Evolutionary conservation across 1,140 invertebrate genomes (phyloP).

Genomic region (Leptinotarsa lineolata): DNA sequence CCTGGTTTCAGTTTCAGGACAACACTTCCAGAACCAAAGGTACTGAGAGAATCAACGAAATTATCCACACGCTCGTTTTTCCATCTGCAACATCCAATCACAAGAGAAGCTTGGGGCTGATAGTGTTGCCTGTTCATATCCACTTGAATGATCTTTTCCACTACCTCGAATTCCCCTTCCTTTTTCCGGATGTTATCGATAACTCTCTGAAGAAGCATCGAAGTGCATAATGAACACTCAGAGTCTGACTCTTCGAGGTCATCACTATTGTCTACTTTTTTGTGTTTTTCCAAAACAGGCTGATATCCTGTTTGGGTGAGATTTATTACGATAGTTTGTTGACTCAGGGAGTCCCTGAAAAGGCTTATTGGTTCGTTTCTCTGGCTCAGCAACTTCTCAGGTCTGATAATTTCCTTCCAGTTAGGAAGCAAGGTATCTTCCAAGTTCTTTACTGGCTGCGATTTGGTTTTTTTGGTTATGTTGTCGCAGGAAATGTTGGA

Average conservation of each 20-base stretch:
- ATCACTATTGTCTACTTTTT: neutral
- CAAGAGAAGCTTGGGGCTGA: slow-evolving; percentile 29
- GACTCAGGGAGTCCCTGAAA: slow-evolving; percentile 51
- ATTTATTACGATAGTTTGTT: slow-evolving; percentile 52
- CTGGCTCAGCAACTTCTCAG: slow-evolving; percentile 26
- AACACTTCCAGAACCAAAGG: slow-evolving; percentile 42
- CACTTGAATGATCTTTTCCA: neutral
- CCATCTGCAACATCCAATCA: slow-evolving; percentile 48
- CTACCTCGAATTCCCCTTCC: neutral
- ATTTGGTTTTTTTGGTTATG: slow-evolving; percentile 1
- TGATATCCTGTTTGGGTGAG: slow-evolving; percentile 44
- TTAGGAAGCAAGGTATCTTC: neutral
- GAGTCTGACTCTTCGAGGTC: neutral
- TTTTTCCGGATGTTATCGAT: slow-evolving; percentile 9
- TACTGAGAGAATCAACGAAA: slow-evolving; percentile 37
- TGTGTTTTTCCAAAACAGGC: slow-evolving; percentile 14
- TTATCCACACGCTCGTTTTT: slow-evolving; percentile 28
- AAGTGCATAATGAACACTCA: slow-evolving; percentile 17
- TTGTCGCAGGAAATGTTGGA: slow-evolving; percentile 40
- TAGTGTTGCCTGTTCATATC: neutral
- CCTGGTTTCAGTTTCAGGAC: slow-evolving; percentile 50
- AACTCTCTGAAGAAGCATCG: slow-evolving; percentile 15
- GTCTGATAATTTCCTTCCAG: slow-evolving; percentile 15
- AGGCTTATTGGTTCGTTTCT: slow-evolving; percentile 55
- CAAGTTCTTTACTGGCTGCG: neutral